Conservation (phyloP, 1,140 invertebrate genomes). For the Anastatus disparis region DNA sequence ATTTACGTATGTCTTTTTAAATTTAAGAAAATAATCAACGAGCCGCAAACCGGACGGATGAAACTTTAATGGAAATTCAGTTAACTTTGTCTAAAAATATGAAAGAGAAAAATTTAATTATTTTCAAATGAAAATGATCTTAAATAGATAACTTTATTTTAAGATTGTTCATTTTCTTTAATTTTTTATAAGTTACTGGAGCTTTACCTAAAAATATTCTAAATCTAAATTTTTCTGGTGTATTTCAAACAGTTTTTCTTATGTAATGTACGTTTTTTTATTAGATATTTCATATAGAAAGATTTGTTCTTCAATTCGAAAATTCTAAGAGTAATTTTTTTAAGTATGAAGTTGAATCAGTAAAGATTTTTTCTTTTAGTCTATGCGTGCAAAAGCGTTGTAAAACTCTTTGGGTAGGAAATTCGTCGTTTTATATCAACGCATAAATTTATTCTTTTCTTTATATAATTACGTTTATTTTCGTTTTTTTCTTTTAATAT, state of each 20-base stretch:
- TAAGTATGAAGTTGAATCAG: background rate
- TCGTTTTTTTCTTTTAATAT: no score
- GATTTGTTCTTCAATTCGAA: no score
- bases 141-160: background rate
- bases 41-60: conserved; percentile 26
- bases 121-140: background rate
- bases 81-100: background rate
- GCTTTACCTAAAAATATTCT: conserved; percentile 29
- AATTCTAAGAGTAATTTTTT: conserved; percentile 5
- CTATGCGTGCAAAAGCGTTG: conserved; percentile 29
- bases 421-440: background rate
- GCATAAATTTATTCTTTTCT: conserved; percentile 8
- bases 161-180: background rate
- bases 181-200: conserved; percentile 1
- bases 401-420: conserved; percentile 21
- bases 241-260: background rate
- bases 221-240: background rate
- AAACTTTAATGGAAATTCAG: background rate
- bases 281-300: no score
- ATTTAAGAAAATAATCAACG: no score
- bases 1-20: no score
- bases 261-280: no score
- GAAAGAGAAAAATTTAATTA: conserved; percentile 8
- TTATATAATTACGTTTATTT: no score
- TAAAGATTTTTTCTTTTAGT: conserved; percentile 7